phyloP scores from a whole-genome alignment of 30 jellyfish, hydroid and myxozoan genomes.

The Chironex yamaguchii region DNA sequence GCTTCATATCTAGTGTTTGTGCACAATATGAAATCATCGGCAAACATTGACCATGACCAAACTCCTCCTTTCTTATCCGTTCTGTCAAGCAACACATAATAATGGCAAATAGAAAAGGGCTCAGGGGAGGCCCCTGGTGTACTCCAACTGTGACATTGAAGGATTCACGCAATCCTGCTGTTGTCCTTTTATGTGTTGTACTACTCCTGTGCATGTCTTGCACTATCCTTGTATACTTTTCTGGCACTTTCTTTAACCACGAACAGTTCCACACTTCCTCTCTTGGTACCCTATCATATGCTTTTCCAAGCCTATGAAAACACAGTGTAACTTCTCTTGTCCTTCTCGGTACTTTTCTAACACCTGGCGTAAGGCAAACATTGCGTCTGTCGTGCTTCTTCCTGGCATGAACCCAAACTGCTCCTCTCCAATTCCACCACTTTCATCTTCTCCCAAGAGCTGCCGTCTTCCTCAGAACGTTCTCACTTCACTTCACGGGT shows the following conservation, averaged over 20 bases:
- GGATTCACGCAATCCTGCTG: constrained; percentile 7
- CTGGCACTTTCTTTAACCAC: neutral
- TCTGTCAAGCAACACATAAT: constrained; percentile 9
- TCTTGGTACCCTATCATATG: constrained; percentile 43
- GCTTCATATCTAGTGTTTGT: neutral
- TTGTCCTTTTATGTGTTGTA: constrained; percentile 2
- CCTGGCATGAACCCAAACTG: too few relatives aligned
- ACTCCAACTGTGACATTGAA: constrained; percentile 8
- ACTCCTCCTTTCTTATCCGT: neutral
- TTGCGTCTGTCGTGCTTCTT: too few relatives aligned
- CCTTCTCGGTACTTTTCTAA: too few relatives aligned
- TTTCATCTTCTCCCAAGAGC: too few relatives aligned
- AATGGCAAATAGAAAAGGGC: constrained; percentile 36
- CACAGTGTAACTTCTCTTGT: constrained; percentile 31
- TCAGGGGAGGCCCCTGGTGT: constrained; percentile 43
- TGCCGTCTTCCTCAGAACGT: too few relatives aligned
- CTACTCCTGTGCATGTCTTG: constrained; percentile 17
- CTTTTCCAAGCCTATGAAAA: constrained; percentile 26
- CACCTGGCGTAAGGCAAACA: too few relatives aligned
- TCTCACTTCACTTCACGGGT: too few relatives aligned
- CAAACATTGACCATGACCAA: constrained; percentile 23
- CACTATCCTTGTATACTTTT: neutral
- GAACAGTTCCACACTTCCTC: constrained; percentile 32
- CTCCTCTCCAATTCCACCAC: too few relatives aligned
- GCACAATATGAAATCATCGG: constrained; percentile 16